A percentile compares a stretch with the other conserved stretches of the same genome.
Evolutionary conservation across 1,140 invertebrate genomes (phyloP).

Genomic region (Drosophila sp.): DNA sequence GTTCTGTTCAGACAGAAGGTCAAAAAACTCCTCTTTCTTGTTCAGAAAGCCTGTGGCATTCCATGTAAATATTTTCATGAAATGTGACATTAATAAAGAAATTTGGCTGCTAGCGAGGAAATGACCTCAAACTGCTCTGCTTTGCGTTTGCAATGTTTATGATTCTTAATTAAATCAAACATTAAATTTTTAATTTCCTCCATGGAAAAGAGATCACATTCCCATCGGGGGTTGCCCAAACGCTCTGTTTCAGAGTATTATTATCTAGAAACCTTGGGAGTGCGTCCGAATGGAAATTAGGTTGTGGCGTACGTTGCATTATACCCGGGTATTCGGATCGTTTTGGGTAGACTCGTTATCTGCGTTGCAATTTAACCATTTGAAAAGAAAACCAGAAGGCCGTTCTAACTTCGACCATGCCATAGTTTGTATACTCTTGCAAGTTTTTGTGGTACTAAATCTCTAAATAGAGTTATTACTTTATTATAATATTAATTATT

Average conservation of each 20-base stretch:
- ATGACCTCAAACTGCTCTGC: constrained; percentile 26
- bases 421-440: too few relatives aligned
- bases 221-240: too few relatives aligned
- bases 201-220: constrained; percentile 14
- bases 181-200: constrained; percentile 18
- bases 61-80: constrained; percentile 25
- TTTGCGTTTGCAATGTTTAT: constrained; percentile 17
- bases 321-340: too few relatives aligned
- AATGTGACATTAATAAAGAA: constrained; percentile 17
- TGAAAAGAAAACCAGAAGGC: too few relatives aligned
- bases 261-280: not conserved
- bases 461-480: too few relatives aligned
- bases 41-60: not conserved
- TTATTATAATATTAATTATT: too few relatives aligned
- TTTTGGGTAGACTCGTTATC: too few relatives aligned
- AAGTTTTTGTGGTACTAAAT: too few relatives aligned
- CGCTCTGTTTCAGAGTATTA: not conserved
- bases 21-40: not conserved
- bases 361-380: too few relatives aligned
- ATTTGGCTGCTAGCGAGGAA: constrained; percentile 15
- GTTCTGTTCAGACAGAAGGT: not conserved
- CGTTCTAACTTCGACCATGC: too few relatives aligned
- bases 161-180: constrained; percentile 17
- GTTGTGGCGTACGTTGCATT: not conserved
- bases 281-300: not conserved